These are phyloP conservation scores for Drosophila santomea DNA, from an alignment of 1,140 invertebrate species.

Conservation along the genomic window DNA sequence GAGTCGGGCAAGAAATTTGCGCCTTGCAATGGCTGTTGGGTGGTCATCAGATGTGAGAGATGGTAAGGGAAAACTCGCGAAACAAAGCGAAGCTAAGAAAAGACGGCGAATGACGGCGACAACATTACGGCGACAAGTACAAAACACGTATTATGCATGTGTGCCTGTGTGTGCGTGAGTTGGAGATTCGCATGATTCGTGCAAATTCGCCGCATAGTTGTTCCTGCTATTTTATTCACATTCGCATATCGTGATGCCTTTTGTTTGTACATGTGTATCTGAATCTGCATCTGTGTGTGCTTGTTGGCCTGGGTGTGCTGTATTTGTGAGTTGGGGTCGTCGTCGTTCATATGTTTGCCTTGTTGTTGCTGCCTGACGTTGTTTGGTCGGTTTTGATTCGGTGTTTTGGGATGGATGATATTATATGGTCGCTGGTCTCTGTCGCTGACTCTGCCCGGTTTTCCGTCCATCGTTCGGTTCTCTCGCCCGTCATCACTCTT, in stretches of 20 bases:
- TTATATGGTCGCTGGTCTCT: constrained; percentile 62
- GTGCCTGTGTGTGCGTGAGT: constrained; percentile 41
- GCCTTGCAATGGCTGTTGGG: constrained; percentile 15
- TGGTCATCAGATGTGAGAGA: constrained; percentile 22
- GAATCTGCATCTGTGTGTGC: constrained; percentile 26
- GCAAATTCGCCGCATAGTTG: constrained; percentile 82
- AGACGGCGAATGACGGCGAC: constrained; percentile 49
- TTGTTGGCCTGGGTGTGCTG: constrained; percentile 29
- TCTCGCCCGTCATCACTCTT: constrained; percentile 40
- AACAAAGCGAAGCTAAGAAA: constrained; percentile 34
- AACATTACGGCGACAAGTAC: constrained; percentile 75
- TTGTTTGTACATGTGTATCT: constrained; percentile 56
- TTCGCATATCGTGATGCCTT: constrained; percentile 73
- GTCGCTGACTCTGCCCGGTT: constrained; percentile 33
- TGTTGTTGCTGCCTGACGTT: constrained; percentile 62
- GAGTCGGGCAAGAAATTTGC: neutral
- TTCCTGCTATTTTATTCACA: constrained; percentile 77
- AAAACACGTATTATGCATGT: constrained; percentile 79
- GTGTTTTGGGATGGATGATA: constrained; percentile 81
- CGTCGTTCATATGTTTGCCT: constrained; percentile 74
- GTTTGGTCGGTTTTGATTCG: constrained; percentile 83
- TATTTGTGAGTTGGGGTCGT: constrained; percentile 66
- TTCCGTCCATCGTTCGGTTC: constrained; percentile 37
- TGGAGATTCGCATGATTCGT: constrained; percentile 81
- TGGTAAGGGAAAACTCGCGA: constrained; percentile 30